Conservation (phyloP, 2,113 vertebrate genomes). For the Microtus montanus region DNA sequence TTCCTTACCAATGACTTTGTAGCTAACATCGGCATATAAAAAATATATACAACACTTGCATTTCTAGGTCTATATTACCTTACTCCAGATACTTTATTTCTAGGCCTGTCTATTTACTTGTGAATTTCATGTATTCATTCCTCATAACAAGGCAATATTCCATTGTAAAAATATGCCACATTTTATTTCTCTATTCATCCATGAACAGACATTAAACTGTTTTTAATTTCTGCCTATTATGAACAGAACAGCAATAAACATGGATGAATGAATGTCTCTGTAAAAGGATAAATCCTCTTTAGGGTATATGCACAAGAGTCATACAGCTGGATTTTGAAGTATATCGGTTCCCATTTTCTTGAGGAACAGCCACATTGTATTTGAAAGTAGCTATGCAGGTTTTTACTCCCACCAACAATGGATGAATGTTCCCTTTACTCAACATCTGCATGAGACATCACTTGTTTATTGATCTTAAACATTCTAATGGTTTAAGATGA, state of each 20-base stretch:
- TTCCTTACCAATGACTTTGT: background rate
- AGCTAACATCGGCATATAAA: background rate
- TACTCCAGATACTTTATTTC: background rate
- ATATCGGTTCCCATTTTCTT: background rate
- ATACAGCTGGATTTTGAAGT: background rate
- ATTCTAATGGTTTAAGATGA: background rate
- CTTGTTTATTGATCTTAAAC: background rate
- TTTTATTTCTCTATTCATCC: background rate
- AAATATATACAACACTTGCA: background rate
- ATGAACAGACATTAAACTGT: background rate
- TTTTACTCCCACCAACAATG: background rate
- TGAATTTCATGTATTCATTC: background rate
- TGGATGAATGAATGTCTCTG: background rate
- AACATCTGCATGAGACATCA: background rate
- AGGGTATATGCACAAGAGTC: background rate
- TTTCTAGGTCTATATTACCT: background rate
- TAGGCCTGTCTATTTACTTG: background rate
- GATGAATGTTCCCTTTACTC: background rate
- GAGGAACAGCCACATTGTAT: background rate
- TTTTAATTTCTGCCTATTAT: background rate
- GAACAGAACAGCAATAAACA: background rate
- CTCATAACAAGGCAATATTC: background rate
- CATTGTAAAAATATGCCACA: background rate
- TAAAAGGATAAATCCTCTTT: background rate
- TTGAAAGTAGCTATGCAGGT: background rate